Base-by-base conservation (phyloP, 2,113 vertebrate genomes). In the Nanorana parkeri region DNA sequence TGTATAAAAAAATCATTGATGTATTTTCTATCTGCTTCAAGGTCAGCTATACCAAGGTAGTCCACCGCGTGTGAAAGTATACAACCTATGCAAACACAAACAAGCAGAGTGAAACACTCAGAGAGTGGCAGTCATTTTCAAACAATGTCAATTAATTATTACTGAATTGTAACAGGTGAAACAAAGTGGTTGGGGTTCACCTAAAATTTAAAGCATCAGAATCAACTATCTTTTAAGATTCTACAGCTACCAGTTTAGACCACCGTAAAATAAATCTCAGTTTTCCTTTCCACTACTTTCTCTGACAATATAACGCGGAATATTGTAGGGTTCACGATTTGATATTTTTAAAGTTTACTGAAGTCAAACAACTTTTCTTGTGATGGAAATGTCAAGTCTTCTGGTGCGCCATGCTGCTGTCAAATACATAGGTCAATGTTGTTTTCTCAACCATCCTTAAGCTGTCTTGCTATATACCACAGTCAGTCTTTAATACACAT, bases 371-470 rank as follows among this genome's bases (percentile, higher is more conserved):
- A 69, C 29, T 71, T 68, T 80, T 56, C 20, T 61, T 19, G 56
- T 51, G 23, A 66, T 52, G 71, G 52, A 74, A 69, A 75, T 76
- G 78, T 84, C 79, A 79, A 77, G 17, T 55, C 55, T 68, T 84
- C 78, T 52, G 51, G 24, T 68, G 26, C 24, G 51, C 77, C 64
- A 56, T 4, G 15, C 17, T 23, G 64, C 63, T 68, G 52, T 55
- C 65, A 78, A 17, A 78, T 32, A 8, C 77, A 68, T 78, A 67
- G 73, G 85, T 78, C 80, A 63, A 81, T 68, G 81, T 55, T 20
- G 6, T 68, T 75, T 54, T 36, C 55, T 16, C 21, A 52, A 51
- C 52, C 72, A 41, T 75, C 55, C 72, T 60, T 75, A 60, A 75
- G 60, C 55, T 23, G 54, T 28, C 52, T 29, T 60, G 28, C 71